Base-by-base conservation (phyloP, 2,888 invertebrate genomes). In the Thalpophila matura region DNA sequence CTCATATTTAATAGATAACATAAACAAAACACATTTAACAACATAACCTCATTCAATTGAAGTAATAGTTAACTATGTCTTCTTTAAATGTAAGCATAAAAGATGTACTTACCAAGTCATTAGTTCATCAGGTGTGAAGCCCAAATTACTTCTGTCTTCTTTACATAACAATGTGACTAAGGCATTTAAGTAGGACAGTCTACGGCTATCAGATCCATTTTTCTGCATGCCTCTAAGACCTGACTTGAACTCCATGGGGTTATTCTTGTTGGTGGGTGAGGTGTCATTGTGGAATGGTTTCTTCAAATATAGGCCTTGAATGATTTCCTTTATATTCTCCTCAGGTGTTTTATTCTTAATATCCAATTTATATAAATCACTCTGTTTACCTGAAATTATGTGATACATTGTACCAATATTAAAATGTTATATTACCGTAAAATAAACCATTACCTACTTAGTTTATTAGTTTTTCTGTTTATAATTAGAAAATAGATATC, bases 181-280 rank as follows among this genome's bases (percentile, higher is more conserved):
- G 67, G 97, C 97, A 95, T 99, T 99, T 83, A 99, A 96, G 90
- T 98, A 98, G 76, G 97, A 97, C 79, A 99, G 95, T 88, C 97
- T 97, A 87, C 97, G 97, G 69, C 96, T 96, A 90, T 98, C 98
- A 64, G 97, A 96, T 65, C 97, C 95, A 85, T 95, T 96, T 84
- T 96, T 96, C 76, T 96, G 96, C 64, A 96, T 86, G 85, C 96
- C 95, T 61, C 94, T 94, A 57, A 97, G 90, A 58, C 97, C 96
- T 62, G 88, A 79, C 86, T 96, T 97, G 70, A 94, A 93, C 62
- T 93, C 92, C 70, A 87, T 76, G 54, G 86, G 87, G 63, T 87
- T 79, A 82, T 76, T 89, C 80, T 91, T 93, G 71, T 82, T 90
- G 37, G 92, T 92, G 37, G 92, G 91, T 77, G 95, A 92, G 64